These are phyloP conservation scores for Luperina nickerlii DNA, from an alignment of 2,888 invertebrate genomes.

Conservation along the genomic window DNA sequence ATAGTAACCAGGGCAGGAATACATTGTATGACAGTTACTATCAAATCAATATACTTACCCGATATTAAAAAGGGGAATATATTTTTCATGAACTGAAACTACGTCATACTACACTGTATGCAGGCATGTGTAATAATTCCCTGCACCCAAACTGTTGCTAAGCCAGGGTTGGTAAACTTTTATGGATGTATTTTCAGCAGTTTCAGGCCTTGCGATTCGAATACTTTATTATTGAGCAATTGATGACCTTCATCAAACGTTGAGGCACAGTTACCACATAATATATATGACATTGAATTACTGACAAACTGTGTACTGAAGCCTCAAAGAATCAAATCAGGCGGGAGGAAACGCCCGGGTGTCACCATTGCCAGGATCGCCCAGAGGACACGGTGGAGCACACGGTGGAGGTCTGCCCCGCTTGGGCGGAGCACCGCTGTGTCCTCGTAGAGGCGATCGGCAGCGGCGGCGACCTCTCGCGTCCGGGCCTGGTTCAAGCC, in stretches of 20 bases:
- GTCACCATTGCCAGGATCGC: too few species aligned
- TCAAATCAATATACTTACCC: background rate
- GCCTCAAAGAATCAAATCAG: too few species aligned
- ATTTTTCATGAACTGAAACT: slow-evolving; percentile 5
- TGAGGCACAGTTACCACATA: background rate
- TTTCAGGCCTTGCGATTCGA: background rate
- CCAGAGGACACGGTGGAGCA: too few species aligned
- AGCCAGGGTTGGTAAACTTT: slow-evolving; percentile 11
- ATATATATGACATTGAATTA: background rate
- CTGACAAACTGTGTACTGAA: background rate
- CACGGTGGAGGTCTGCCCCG: too few species aligned
- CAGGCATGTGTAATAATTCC: slow-evolving; percentile 1
- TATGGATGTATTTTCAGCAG: background rate
- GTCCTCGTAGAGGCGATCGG: too few species aligned
- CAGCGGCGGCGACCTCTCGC: too few species aligned
- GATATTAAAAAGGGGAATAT: background rate
- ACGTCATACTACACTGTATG: background rate
- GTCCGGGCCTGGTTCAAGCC: too few species aligned
- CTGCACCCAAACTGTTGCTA: slow-evolving; percentile 25
- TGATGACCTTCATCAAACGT: background rate
- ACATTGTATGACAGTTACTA: background rate
- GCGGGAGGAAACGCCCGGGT: too few species aligned
- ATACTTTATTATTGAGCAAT: background rate
- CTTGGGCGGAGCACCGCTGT: too few species aligned
- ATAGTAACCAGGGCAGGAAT: background rate